Evolutionary conservation across 2,113 vertebrate genomes (phyloP), one percentile per base, ranked within the genome.

Genomic region (Raphicerus campestris): DNA sequence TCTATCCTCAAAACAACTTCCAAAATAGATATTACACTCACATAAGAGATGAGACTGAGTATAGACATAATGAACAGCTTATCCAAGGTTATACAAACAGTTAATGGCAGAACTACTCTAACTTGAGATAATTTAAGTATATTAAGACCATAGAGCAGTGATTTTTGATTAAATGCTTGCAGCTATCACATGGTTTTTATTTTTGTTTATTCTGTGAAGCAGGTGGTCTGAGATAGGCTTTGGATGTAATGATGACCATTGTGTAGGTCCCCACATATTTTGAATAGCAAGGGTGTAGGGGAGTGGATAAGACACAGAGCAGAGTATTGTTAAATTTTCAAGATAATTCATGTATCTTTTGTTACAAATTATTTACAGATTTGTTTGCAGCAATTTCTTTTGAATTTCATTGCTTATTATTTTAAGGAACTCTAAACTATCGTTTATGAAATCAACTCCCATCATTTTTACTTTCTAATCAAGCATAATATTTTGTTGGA

Each of bases 371-470:
- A 92, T n/a, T 6, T 63, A 58, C 0, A 30, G 3, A 96, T 70
- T 51, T 88, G 49, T 4, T 94, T 66, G 3, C 11, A 55, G 47
- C 7, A 20, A 70, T 90, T 78, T 42, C 85, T 39, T 89, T 95
- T 88, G 45, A 49, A 90, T 96, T 93, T 10, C 39, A 86, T 39
- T 77, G 15, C 30, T 89, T 87, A 32, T 80, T 85, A 51, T 70
- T 77, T 55, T 55, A 0, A 88, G 58, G 28, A 96, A 97, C 97
- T 97, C 88, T 92, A 92, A 93, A 66, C 24, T 30, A n/a, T 5
- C 2, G 49, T 63, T 8, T 92, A 87, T 66, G 73, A 95, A 96
- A 91, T 90, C 60, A 83, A 89, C 35, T 42, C 11, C 35, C 2
- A 84, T 87, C 32, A 13, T 45, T 80, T 92, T 42, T 45, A 92